Evolutionary conservation across 2,888 invertebrate species (phyloP).

Genomic region (Microchrysa polita): DNA sequence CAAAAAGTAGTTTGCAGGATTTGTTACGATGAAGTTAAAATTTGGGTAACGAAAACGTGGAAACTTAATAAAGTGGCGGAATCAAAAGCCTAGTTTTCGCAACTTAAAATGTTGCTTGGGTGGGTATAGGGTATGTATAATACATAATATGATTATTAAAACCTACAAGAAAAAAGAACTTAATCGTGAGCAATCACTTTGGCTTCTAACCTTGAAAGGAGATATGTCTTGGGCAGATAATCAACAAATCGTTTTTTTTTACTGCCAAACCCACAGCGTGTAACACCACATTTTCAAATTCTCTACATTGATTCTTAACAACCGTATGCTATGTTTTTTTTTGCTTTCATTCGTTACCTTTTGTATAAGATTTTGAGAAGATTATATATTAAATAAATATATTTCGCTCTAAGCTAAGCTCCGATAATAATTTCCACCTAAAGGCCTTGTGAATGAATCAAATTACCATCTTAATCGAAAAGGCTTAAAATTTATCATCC

Average conservation of each 20-base stretch:
- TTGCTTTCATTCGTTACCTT: background rate
- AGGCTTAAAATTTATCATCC: conserved; percentile 26
- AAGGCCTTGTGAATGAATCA: conserved; percentile 26
- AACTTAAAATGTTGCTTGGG: too few relatives aligned
- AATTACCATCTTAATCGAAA: conserved; percentile 26
- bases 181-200: background rate
- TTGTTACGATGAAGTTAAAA: too few relatives aligned
- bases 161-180: too few relatives aligned
- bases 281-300: background rate
- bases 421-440: conserved; percentile 3
- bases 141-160: too few relatives aligned
- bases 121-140: too few relatives aligned
- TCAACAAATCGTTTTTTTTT: background rate
- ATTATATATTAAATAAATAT: conserved; percentile 14
- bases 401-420: background rate
- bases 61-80: too few relatives aligned
- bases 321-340: background rate
- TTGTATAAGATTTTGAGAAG: background rate
- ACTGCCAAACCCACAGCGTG: too few relatives aligned
- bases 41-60: too few relatives aligned
- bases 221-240: background rate
- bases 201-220: conserved; percentile 12
- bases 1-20: too few relatives aligned
- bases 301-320: background rate
- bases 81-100: too few relatives aligned